A percentile compares a stretch with the other conserved stretches of the same genome.
These are phyloP conservation scores for Xiphias gladius DNA, from an alignment of 2,113 vertebrate species.

Conservation along the genomic window DNA sequence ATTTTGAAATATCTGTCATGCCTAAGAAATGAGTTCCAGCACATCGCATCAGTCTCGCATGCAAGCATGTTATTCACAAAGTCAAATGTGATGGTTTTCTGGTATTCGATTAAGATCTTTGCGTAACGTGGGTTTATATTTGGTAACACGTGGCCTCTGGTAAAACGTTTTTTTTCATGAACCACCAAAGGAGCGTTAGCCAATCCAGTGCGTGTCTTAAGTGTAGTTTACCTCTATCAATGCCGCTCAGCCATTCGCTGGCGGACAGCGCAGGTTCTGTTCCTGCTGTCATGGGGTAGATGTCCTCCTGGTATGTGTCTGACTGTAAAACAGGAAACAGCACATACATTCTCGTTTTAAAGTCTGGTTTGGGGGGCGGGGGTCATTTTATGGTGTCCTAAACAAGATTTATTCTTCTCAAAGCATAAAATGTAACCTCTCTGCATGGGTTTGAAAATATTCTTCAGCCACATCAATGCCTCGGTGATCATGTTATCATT, in stretches of 20 bases:
- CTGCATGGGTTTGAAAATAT: background rate
- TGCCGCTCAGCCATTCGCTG: slow-evolving; percentile 94
- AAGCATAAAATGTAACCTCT: background rate
- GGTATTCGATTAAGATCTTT: background rate
- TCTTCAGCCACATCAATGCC: background rate
- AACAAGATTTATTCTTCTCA: background rate
- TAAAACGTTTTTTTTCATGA: background rate
- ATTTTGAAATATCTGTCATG: background rate
- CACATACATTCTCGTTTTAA: background rate
- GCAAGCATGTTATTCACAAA: background rate
- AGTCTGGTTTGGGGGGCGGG: rapidly evolving
- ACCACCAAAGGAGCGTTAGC: background rate
- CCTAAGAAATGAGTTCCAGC: background rate
- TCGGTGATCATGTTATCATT: background rate
- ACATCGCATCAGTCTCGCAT: too few relatives aligned
- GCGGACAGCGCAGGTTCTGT: slow-evolving; percentile 92
- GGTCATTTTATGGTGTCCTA: background rate
- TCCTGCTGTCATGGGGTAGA: slow-evolving; percentile 98
- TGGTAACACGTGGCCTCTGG: background rate
- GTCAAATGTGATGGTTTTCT: background rate
- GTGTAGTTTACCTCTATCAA: slow-evolving; percentile 89
- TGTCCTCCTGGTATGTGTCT: slow-evolving; percentile 98
- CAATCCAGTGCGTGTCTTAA: background rate
- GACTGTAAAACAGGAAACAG: slow-evolving; percentile 85
- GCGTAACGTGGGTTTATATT: background rate